These are phyloP conservation scores for Clarias magur DNA, from an alignment of 2,113 vertebrate genomes.

Conservation along the genomic window DNA sequence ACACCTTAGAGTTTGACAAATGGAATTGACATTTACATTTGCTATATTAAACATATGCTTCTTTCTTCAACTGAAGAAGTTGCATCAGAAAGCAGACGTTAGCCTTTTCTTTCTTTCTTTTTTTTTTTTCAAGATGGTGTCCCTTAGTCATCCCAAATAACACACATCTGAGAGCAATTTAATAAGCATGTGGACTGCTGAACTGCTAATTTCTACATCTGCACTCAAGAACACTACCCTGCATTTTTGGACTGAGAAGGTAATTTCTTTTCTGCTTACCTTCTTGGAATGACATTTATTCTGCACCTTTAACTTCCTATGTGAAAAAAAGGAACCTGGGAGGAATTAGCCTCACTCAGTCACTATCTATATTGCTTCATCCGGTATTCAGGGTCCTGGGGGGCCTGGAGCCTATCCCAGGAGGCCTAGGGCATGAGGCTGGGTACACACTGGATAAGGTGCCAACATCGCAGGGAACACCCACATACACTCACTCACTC, in stretches of 20 bases:
- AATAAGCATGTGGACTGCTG: background rate
- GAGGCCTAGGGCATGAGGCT: no score
- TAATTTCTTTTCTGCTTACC: background rate
- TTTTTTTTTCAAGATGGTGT: background rate
- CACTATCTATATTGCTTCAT: no score
- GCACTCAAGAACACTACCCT: background rate
- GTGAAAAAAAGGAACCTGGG: background rate
- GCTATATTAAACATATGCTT: background rate
- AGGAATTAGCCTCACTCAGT: background rate
- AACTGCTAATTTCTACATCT: background rate
- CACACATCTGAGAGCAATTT: slow-evolving; percentile 19
- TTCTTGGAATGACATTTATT: background rate
- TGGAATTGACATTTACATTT: slow-evolving; percentile 6
- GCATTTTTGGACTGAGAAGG: background rate
- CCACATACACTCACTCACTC: no score
- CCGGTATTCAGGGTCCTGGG: no score
- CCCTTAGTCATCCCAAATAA: slow-evolving; percentile 30
- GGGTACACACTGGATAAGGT: no score
- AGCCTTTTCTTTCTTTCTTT: background rate
- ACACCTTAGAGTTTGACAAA: slow-evolving; percentile 7
- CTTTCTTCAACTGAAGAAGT: background rate
- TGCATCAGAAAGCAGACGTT: background rate
- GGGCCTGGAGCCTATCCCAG: no score
- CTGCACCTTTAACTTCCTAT: background rate
- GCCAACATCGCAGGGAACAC: no score